Base-by-base conservation (phyloP, 2,113 vertebrate species). In the Nothocercus julius region DNA sequence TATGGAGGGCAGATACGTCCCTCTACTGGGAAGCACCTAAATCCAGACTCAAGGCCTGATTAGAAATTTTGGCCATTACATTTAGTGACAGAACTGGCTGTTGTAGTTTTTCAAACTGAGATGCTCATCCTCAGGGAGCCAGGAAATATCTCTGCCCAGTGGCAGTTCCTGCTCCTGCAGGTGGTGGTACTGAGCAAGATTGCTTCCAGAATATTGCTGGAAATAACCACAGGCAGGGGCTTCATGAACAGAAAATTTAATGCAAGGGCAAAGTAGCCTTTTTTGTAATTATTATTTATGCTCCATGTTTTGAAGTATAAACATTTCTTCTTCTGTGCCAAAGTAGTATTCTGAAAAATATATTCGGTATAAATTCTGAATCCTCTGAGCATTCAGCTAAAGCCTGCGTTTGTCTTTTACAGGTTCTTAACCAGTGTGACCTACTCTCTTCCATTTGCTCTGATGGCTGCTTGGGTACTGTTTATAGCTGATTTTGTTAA, bases 401-500 rank as follows among this genome's bases (percentile, higher is more conserved):
- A 89, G 80, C 62, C 67, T 92, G 67, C 42, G 13, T 97, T 97
- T 89, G 85, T 96, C 96, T 95, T 96, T 94, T 92, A 70, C 98
- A 99, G 99, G 92, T 99, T 99, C 96, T 98, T 99, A 85, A 98
- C 98, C 96, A 99, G 98, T 83, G 98, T 99, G 91, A 97, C 98
- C 90, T 99, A 99, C 81, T 98, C 98, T 84, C 99, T 99, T 94
- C 99, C 99, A 11, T 97, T 99, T 82, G 98, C 98, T 93, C 97
- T 99, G 95, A 99, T 99, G 99, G 97, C 99, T 79, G 98, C 99
- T 93, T 99, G 99, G 99, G 97, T 99, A 84, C 98, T 99, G 94
- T 99, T 99, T 92, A 98, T 99, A 89, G 98, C 99, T 84, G 97
- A 99, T 90, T 99, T 99, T 96, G 99, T 99, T 67, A 99, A 99